A percentile compares a stretch with the other conserved stretches of the same genome.
These are phyloP conservation scores for Danio albolineatus DNA, from an alignment of 2,797 vertebrate species.

Conservation along the genomic window DNA sequence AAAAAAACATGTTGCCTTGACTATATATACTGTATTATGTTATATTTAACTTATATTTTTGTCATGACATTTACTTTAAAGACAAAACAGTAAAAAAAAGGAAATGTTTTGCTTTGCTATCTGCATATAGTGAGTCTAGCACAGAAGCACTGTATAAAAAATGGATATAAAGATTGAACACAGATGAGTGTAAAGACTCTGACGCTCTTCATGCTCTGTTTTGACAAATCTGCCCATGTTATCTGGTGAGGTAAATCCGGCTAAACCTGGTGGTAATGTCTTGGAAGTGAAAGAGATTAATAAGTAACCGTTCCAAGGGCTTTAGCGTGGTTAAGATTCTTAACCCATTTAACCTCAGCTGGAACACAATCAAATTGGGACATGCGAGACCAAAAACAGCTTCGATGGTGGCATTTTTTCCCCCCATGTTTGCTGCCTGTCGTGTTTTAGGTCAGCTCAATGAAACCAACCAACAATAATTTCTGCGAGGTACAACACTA, in stretches of 20 bases:
- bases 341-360: constrained; percentile 90
- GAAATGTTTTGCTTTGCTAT: not conserved
- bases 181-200: constrained; percentile 15
- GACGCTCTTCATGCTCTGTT: constrained; percentile 67
- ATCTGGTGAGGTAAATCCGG: constrained; percentile 88
- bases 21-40: too few relatives aligned
- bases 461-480: not conserved
- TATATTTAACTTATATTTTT: too few relatives aligned
- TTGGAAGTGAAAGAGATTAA: constrained; percentile 92
- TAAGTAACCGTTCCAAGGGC: constrained; percentile 89
- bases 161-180: not conserved
- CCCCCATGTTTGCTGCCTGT: constrained; percentile 27
- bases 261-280: constrained; percentile 92
- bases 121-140: constrained; percentile 11
- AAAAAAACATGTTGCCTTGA: too few relatives aligned
- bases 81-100: too few relatives aligned
- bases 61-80: too few relatives aligned
- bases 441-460: constrained; percentile 44
- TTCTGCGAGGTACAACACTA: too few relatives aligned
- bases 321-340: constrained; percentile 93
- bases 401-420: constrained; percentile 40
- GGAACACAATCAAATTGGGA: constrained; percentile 82
- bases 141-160: constrained; percentile 6
- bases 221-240: constrained; percentile 78
- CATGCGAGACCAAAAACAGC: constrained; percentile 66